Conservation (phyloP, 2,113 vertebrate genomes). For the Ceyx cyanopectus region DNA sequence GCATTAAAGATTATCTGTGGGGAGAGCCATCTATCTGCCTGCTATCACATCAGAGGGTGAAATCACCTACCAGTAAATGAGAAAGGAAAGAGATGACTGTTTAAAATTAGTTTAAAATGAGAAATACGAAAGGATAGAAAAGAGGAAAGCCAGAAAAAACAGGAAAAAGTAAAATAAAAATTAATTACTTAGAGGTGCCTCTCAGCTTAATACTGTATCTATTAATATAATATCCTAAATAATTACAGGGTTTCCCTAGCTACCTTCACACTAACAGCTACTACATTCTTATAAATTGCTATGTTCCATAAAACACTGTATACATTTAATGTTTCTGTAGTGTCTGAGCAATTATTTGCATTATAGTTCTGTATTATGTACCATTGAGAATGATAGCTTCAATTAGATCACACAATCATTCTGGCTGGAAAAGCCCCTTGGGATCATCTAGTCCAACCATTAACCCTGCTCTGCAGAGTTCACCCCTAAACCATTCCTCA, state of each 20-base stretch:
- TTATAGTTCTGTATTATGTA: conserved; percentile 42
- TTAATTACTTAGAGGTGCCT: background rate
- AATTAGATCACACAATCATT: background rate
- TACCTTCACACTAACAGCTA: conserved; percentile 2
- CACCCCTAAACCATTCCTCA: too few relatives aligned
- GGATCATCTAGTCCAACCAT: too few relatives aligned
- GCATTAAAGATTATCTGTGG: conserved; percentile 15
- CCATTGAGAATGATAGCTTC: conserved; percentile 43
- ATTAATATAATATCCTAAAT: conserved; percentile 47
- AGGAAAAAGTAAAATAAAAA: conserved; percentile 2
- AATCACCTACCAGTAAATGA: background rate
- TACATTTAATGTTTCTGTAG: conserved; percentile 50
- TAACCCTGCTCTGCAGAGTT: too few relatives aligned
- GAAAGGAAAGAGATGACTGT: background rate
- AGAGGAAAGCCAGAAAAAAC: background rate
- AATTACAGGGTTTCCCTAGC: conserved; percentile 43
- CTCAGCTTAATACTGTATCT: conserved; percentile 12
- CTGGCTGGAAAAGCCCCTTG: too few relatives aligned
- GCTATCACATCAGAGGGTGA: conserved; percentile 1
- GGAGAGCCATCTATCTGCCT: conserved; percentile 57
- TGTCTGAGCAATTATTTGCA: conserved; percentile 35
- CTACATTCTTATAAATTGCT: conserved; percentile 43
- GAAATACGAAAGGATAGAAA: background rate
- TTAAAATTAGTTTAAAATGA: background rate
- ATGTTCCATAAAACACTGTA: conserved; percentile 30